Evolutionary conservation across 2,888 invertebrate species (phyloP).

Genomic region (Torymus aiolomorphi): DNA sequence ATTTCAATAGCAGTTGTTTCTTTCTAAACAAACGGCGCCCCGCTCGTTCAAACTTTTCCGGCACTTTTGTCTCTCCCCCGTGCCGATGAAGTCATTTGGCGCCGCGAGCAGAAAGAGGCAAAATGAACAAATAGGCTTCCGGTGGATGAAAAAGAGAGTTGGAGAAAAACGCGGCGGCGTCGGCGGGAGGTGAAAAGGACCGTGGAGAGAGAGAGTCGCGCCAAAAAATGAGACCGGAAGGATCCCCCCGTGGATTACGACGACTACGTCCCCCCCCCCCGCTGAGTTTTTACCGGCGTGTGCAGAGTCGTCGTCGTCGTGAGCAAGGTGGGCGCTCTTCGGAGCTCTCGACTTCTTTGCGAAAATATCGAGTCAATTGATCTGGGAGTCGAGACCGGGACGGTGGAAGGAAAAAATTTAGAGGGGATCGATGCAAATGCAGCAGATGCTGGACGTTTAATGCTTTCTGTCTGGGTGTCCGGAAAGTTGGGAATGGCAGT

Average conservation of each 20-base stretch:
- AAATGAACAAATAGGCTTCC: constrained; percentile 26
- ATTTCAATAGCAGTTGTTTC: constrained; percentile 46
- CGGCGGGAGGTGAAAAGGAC: constrained; percentile 30
- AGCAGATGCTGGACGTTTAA: neutral
- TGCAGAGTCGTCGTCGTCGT: constrained; percentile 2
- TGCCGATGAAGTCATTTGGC: constrained; percentile 33
- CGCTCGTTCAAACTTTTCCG: constrained; percentile 14
- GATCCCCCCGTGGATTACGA: constrained; percentile 43
- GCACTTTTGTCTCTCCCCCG: constrained; percentile 20
- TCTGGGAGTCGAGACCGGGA: neutral
- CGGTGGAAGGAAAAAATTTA: neutral
- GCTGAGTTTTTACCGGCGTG: constrained; percentile 27
- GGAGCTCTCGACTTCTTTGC: neutral
- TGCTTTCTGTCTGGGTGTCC: neutral
- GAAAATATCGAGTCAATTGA: constrained; percentile 41
- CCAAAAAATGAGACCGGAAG: constrained; percentile 26
- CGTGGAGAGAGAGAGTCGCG: neutral
- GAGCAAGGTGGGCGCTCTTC: no score
- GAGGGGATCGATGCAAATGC: neutral
- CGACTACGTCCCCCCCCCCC: neutral
- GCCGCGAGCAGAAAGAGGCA: neutral
- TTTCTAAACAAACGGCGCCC: neutral
- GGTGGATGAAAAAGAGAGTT: neutral
- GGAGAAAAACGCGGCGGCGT: constrained; percentile 22
- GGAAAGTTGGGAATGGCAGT: no score